These are phyloP conservation scores for Phoeniculus purpureus DNA, from an alignment of 2,797 vertebrate genomes.

Conservation along the genomic window DNA sequence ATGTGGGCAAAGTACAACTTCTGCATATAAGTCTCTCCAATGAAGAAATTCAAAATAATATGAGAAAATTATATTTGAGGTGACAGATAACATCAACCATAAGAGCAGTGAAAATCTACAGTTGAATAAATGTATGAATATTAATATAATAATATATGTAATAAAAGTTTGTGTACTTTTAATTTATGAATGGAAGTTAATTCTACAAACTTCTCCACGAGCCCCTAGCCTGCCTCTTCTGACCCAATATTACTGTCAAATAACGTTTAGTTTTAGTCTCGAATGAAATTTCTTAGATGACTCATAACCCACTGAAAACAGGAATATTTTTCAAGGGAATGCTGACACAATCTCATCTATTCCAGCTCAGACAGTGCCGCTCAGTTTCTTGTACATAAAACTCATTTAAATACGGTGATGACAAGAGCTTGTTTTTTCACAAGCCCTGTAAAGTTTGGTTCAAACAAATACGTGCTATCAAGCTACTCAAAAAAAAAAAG, in stretches of 20 bases:
- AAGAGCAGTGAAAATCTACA: not conserved
- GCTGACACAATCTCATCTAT: not conserved
- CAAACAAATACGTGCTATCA: constrained; percentile 37
- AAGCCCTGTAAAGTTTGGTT: constrained; percentile 49
- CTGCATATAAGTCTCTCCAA: not conserved
- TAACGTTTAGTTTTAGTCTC: constrained; percentile 17
- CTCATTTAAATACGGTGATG: constrained; percentile 39
- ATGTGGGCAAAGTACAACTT: not conserved
- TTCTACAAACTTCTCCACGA: not conserved
- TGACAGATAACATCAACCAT: not conserved
- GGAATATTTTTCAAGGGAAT: constrained; percentile 30
- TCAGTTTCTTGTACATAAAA: constrained; percentile 25
- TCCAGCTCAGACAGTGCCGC: not conserved
- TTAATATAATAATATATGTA: not conserved
- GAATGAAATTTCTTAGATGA: constrained; percentile 8
- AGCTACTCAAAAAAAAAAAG: not conserved
- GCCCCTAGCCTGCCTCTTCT: not conserved
- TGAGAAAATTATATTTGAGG: not conserved
- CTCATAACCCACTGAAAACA: constrained; percentile 20
- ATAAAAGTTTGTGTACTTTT: not conserved
- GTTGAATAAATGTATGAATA: not conserved
- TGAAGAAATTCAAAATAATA: not conserved
- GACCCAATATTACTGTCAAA: constrained; percentile 10
- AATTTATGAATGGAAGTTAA: not conserved
- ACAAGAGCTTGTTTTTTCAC: constrained; percentile 45